Evolutionary conservation across 1,140 invertebrate genomes (phyloP), one percentile per base, ranked within the genome.

Genomic region (Trachelipus rathkii): DNA sequence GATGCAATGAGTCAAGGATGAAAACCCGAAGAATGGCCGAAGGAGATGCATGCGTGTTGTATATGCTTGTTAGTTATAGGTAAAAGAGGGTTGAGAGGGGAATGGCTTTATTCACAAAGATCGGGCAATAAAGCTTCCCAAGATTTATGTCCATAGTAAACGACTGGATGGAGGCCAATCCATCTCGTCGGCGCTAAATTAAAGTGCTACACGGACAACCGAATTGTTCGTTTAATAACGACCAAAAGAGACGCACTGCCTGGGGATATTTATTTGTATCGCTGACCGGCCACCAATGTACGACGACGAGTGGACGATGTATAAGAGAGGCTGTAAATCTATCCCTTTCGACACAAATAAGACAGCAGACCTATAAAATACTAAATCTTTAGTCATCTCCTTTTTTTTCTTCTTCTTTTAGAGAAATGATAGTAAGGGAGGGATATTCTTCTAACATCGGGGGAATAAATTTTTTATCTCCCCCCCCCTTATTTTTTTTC

Each of bases 171-270:
- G 50, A 60, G 50, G 50, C 50, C 50, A 60, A 60, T 60, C 50
- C 50, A 60, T 60, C 50, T 60, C 50, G 50, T 2, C 50, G 50
- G 50, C 50, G 50, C 50, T 60, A 60, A 60, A 60, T 60, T 60
- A 60, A 60, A 60, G 50, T 60, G 50, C 50, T 60, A 60, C 50
- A 60, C 11, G 11, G 50, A 19, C 11, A 13, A 60, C 11, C 19
- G 50, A 15, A 60, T 60, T 60, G 50, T 60, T 60, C 50, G 50
- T 13, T 19, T 13, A 60, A 33, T 33, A 60, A 60, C 11, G 50
- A 19, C 50, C 11, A 19, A 60, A 13, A 13, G 50, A 60, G 19
- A 13, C 50, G 50, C 50, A 4, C 50, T 60, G 19, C 50, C 50
- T 19, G 50, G 1, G 19, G 11, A 19, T 19, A 60, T 19, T 13